Percentiles rank a stretch among this genome's conserved stretches.
These are phyloP conservation scores for Leptinotarsa lineolata DNA, from an alignment of 1,140 invertebrate genomes.

Conservation along the genomic window DNA sequence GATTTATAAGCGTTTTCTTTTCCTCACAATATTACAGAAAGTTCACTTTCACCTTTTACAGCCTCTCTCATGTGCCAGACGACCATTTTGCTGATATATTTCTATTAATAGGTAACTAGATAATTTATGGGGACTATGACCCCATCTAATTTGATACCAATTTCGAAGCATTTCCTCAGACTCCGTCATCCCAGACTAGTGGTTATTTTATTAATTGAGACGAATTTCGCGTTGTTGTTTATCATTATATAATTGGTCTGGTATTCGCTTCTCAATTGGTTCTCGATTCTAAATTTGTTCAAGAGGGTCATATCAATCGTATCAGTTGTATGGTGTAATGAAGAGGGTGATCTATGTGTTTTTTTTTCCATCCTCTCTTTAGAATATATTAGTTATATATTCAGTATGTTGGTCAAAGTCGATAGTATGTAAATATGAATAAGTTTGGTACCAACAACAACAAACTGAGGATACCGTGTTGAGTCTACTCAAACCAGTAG, in stretches of 20 bases:
- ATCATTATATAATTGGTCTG: neutral
- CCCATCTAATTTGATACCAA: conserved; percentile 19
- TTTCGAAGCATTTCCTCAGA: conserved; percentile 6
- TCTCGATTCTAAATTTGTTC: neutral
- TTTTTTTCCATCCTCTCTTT: too few species aligned
- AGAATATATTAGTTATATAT: too few species aligned
- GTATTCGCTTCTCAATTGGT: neutral
- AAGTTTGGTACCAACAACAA: too few species aligned
- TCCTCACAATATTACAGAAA: too few species aligned
- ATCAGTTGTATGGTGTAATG: neutral
- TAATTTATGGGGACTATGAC: conserved; percentile 15
- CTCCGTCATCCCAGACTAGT: neutral
- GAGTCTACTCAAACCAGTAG: too few species aligned
- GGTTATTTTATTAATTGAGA: neutral
- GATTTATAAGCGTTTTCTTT: too few species aligned
- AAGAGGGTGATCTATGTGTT: too few species aligned
- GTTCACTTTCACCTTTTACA: too few species aligned
- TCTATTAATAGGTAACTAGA: conserved; percentile 12
- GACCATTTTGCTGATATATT: conserved; percentile 12
- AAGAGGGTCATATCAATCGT: neutral
- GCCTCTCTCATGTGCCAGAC: neutral
- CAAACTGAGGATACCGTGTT: too few species aligned
- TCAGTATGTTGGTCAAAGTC: too few species aligned
- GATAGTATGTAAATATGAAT: too few species aligned
- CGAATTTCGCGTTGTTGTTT: conserved; percentile 2